phyloP scores from a whole-genome alignment of 2,113 vertebrate genomes.

The Sinocyclocheilus anshuiensis region DNA sequence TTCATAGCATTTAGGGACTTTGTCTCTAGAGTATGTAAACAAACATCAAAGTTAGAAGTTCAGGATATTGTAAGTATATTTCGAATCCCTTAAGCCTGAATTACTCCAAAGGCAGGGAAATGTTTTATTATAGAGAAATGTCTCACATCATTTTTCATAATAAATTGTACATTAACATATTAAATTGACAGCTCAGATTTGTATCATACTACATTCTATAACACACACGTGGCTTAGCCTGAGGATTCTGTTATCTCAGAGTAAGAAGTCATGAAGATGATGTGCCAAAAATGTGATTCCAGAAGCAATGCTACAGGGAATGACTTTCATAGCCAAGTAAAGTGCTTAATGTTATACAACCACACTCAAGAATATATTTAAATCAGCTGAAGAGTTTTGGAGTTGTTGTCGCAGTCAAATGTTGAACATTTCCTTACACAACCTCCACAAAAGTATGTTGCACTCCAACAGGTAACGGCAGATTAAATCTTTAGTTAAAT shows the following conservation, averaged over 20 bases:
- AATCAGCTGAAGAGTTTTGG: neutral
- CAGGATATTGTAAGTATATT: neutral
- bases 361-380: neutral
- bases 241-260: conserved; percentile 3
- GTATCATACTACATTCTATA: neutral
- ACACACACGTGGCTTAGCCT: neutral
- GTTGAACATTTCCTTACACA: neutral
- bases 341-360: neutral
- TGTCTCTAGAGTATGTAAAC: conserved; percentile 28
- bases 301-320: conserved; percentile 10
- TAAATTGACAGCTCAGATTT: neutral
- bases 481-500: neutral
- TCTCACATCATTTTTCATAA: neutral
- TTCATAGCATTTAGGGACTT: conserved; percentile 42
- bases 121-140: neutral
- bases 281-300: conserved; percentile 3
- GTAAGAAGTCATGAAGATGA: neutral
- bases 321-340: conserved; percentile 15
- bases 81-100: neutral
- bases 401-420: neutral
- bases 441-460: neutral
- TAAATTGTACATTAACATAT: neutral
- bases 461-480: neutral
- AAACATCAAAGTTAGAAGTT: neutral
- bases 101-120: neutral